Evolutionary conservation across 2,888 invertebrate genomes (phyloP), one percentile per base, ranked within the genome.

Genomic region (Apodemia mormo): DNA sequence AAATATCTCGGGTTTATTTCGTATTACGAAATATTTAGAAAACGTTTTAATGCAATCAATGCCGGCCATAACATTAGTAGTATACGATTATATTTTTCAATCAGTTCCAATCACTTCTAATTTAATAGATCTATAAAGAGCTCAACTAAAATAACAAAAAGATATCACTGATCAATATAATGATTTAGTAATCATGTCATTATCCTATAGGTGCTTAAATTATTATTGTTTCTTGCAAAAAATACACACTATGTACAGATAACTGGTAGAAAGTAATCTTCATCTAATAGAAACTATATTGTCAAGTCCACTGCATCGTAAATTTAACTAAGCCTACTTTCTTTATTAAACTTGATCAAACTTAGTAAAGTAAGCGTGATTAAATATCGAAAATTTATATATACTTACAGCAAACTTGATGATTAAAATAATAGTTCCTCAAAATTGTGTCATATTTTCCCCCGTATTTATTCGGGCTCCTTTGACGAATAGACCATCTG

Each of bases 1-100:
- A 64, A 68, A 61, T 49, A 66, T 49, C 66, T 58, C 65, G 45
- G 58, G 30, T 58, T n/a, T 52, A 54, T 61, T 7, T 68, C 49
- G 37, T 49, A 40, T 68, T 30, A 52, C 40, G 33, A 43, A 58
- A 29, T 65, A 52, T 71, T 71, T 72, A 56, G 71, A 74, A 69
- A 69, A 72, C 72, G 69, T 72, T 71, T 66, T 71, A 75, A 69
- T 70, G 73, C 72, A 68, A 73, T 71, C 70, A 70, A 75, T 72
- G 71, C 77, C 77, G 77, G 77, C 77, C 77, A 77, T 77, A 71
- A 72, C 45, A 4, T 45, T 74, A 71, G 71, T 72, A 72, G 68
- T 52, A 29, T 33, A 68, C 37, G 64, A 65, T 40, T 40, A 40
- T 12, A 45, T 45, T 45, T 12, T 45, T 45, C 12, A 45, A 45